phyloP scores from a whole-genome alignment of 2,888 invertebrate species.

The Ophion ellenae region DNA sequence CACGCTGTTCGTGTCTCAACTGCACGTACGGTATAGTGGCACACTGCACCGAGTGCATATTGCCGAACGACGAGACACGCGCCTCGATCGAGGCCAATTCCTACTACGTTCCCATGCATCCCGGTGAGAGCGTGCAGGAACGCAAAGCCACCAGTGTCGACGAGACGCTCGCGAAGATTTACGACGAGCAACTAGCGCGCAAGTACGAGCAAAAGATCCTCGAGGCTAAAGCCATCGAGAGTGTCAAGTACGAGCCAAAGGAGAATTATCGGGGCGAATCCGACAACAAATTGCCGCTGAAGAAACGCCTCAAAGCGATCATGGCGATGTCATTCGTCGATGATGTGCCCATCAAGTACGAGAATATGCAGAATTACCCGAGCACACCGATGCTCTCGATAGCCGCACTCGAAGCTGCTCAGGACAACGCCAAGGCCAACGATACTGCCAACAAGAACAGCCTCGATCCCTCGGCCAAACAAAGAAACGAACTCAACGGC shows the following conservation, averaged over 20 bases:
- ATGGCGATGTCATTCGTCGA: slow-evolving; percentile 73
- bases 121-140: slow-evolving; percentile 74
- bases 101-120: slow-evolving; percentile 75
- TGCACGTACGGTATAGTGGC: slow-evolving; percentile 76
- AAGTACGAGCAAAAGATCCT: slow-evolving; percentile 72
- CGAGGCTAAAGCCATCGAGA: slow-evolving; percentile 69
- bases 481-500: not conserved
- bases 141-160: slow-evolving; percentile 70
- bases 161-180: slow-evolving; percentile 64
- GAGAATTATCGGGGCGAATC: slow-evolving; percentile 71
- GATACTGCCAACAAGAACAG: not conserved
- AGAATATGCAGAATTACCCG: slow-evolving; percentile 72
- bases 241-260: slow-evolving; percentile 68
- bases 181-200: slow-evolving; percentile 73
- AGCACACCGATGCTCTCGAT: slow-evolving; percentile 78
- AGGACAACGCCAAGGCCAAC: slow-evolving; percentile 26
- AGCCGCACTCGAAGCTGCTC: slow-evolving; percentile 72
- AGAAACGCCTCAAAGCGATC: slow-evolving; percentile 79
- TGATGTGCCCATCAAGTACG: slow-evolving; percentile 70
- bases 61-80: slow-evolving; percentile 73
- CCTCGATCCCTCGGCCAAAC: not conserved
- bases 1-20: slow-evolving; percentile 75
- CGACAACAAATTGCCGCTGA: slow-evolving; percentile 78
- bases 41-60: slow-evolving; percentile 76
- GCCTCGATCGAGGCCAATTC: slow-evolving; percentile 74